Base-by-base conservation (phyloP, 2,797 vertebrate species). In the Brachyrhaphis roseni region DNA sequence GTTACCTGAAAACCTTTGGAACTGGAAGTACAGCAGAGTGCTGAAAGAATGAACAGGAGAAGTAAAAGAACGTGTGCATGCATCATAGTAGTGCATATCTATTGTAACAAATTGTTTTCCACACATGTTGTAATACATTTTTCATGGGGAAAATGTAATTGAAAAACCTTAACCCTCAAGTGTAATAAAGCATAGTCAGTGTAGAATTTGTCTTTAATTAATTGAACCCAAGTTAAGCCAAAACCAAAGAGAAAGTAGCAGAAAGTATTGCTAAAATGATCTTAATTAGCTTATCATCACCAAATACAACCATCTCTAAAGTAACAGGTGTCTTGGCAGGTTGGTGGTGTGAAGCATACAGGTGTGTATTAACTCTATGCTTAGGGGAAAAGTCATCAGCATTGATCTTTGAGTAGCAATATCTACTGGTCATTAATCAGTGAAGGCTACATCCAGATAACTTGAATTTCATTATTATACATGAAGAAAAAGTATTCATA, bases 71-170 rank as follows among this genome's bases (percentile, higher is more conserved):
- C 82, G 80, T 23, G 23, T 43, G 76, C 82, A 83, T 81, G 71
- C 78, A 70, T 71, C 79, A 66, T 55, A 16, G 4, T 75, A 76
- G 77, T 10, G n/a, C 73, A 66, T 84, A 90, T 90, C 85, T 83
- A 18, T 77, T 66, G 76, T 84, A 84, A 87, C 78, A 77, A 80
- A 36, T 7, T 74, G 78, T 85, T 88, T 84, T 80, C 8, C 34
- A 20, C 5, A 1, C 23, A 41, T 23, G n/a, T 2, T 39, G 18
- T 8, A 36, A 23, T 11, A 20, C 45, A 46, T 41, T 53, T 81
- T 79, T 88, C 70, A 82, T 90, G 51, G 51, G 62, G 18, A 39
- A 66, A 66, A 66, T 39, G 8, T 11, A 55, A 55, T 55, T n/a
- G 11, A 55, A 12, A 55, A 55, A n/a, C 3, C 53, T 55, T 55